Evolutionary conservation across 2,888 invertebrate genomes (phyloP).

Genomic region (Pogonocherus hispidulus): DNA sequence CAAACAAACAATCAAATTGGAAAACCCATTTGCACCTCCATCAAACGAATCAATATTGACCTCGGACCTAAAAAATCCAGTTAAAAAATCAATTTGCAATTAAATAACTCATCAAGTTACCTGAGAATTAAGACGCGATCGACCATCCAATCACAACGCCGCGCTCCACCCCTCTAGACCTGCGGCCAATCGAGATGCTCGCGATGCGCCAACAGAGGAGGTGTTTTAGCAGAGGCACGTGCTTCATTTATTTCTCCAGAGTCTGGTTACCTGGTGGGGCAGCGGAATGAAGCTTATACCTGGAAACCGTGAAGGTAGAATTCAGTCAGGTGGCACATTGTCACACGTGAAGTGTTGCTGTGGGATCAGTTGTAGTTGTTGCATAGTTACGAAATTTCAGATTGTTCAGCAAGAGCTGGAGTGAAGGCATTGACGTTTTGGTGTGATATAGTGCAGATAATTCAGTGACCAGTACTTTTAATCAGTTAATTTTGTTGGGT

Average conservation of each 20-base stretch:
- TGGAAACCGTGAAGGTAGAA: constrained; percentile 55
- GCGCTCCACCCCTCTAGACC: constrained; percentile 35
- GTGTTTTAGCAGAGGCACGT: constrained; percentile 52
- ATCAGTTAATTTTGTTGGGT: not conserved
- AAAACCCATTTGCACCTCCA: constrained; percentile 26
- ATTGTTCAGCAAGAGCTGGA: not conserved
- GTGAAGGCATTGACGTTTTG: not conserved
- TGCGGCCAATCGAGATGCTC: constrained; percentile 38
- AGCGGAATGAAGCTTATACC: constrained; percentile 56
- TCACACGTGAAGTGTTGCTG: constrained; percentile 42
- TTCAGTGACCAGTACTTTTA: no score
- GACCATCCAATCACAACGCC: constrained; percentile 44
- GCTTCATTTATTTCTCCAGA: constrained; percentile 48
- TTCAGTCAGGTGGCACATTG: constrained; percentile 61
- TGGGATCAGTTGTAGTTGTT: constrained; percentile 26
- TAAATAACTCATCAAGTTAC: constrained; percentile 55
- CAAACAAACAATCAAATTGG: constrained; percentile 32
- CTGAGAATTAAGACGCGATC: constrained; percentile 48
- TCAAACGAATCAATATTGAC: constrained; percentile 36
- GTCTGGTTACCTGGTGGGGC: constrained; percentile 51
- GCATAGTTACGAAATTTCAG: constrained; percentile 14
- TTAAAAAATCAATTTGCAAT: constrained; percentile 54
- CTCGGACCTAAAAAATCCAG: constrained; percentile 43
- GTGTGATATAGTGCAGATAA: constrained; percentile 18
- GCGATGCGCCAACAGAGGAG: constrained; percentile 20